Percentiles rank a stretch among this genome's conserved stretches.
These are phyloP conservation scores for Drosophila diplacantha DNA, from an alignment of 2,888 invertebrate species.

Conservation along the genomic window DNA sequence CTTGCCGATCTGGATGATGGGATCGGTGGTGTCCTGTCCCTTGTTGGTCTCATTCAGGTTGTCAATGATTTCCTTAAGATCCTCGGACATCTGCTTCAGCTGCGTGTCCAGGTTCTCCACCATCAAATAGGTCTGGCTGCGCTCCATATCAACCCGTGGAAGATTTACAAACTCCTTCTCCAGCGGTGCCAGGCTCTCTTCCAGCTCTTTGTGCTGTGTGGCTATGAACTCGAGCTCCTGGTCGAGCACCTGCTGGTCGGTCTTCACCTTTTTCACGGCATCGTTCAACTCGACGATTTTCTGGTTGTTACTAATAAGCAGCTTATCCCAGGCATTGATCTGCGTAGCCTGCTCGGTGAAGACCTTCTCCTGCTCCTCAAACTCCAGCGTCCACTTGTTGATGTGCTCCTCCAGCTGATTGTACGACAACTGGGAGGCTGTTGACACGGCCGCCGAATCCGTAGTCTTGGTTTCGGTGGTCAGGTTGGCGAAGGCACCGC, in stretches of 20 bases:
- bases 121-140: conserved; percentile 93
- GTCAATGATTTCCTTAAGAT: conserved; percentile 95
- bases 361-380: conserved; percentile 94
- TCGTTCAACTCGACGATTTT: conserved; percentile 92
- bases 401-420: conserved; percentile 93
- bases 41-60: conserved; percentile 93
- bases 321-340: conserved; percentile 96
- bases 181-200: conserved; percentile 89
- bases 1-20: conserved; percentile 93
- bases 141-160: conserved; percentile 88
- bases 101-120: conserved; percentile 95
- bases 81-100: conserved; percentile 95
- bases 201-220: conserved; percentile 94
- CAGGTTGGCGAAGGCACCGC: conserved; percentile 64
- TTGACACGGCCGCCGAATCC: conserved; percentile 74
- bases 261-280: conserved; percentile 91
- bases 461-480: conserved; percentile 71
- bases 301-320: conserved; percentile 93
- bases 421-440: conserved; percentile 84
- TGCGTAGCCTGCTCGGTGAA: conserved; percentile 96
- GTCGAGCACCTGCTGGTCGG: conserved; percentile 92
- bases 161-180: conserved; percentile 87
- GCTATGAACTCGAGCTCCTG: conserved; percentile 95
- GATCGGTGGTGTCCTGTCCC: conserved; percentile 89
- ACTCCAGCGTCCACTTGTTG: conserved; percentile 94